Conservation (phyloP, 2,797 vertebrate genomes). For the Remorina albescens region DNA sequence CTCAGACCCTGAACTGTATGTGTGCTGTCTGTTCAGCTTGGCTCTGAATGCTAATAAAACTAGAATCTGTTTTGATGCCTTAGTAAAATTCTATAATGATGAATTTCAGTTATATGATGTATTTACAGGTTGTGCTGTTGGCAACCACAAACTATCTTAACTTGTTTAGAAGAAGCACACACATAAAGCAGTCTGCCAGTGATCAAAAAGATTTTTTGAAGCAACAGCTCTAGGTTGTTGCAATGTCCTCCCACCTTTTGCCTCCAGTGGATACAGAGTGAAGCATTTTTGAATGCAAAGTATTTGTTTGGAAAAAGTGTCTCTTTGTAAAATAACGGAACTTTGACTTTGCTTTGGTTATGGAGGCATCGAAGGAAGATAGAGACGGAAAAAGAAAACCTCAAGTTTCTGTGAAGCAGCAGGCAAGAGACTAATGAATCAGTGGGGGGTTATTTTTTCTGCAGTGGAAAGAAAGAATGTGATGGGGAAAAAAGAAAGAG, state of each 20-base stretch:
- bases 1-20: too few relatives aligned
- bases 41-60: not conserved
- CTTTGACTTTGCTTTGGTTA: slow-evolving; percentile 53
- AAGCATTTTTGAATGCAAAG: not conserved
- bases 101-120: not conserved
- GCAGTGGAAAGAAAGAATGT: slow-evolving; percentile 21
- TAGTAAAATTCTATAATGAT: too few relatives aligned
- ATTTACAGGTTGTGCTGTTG: not conserved
- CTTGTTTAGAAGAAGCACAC: not conserved
- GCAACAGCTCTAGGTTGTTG: not conserved
- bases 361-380: slow-evolving; percentile 38
- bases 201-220: not conserved
- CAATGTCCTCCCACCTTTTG: not conserved
- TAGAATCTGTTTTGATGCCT: not conserved
- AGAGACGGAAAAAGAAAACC: slow-evolving; percentile 9
- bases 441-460: slow-evolving; percentile 12
- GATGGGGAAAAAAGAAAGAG: slow-evolving; percentile 33
- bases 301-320: not conserved
- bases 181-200: not conserved
- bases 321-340: slow-evolving; percentile 26
- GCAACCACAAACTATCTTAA: too few relatives aligned
- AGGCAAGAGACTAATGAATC: slow-evolving; percentile 23
- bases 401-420: slow-evolving; percentile 20
- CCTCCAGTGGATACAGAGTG: not conserved
- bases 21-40: too few relatives aligned